Percentiles rank a stretch among this genome's conserved stretches.
phyloP scores from a whole-genome alignment of 2,888 invertebrate genomes.

The Athripsodes cinereus region DNA sequence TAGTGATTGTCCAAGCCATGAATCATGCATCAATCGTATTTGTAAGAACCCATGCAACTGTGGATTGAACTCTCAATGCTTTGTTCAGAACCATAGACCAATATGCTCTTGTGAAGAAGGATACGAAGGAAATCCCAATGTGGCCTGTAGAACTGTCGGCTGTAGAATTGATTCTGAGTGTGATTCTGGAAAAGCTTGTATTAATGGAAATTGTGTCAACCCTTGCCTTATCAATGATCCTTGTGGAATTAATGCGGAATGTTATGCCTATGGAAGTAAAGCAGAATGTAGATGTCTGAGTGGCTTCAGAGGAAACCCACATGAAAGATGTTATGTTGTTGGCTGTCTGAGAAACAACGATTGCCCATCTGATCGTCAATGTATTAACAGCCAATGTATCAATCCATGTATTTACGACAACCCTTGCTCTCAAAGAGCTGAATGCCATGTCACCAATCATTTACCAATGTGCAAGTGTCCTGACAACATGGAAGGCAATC shows the following conservation, averaged over 20 bases:
- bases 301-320: slow-evolving; percentile 76
- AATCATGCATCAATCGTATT: slow-evolving; percentile 80
- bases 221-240: slow-evolving; percentile 76
- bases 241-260: slow-evolving; percentile 79
- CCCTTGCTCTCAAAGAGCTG: slow-evolving; percentile 69
- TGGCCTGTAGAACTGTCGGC: slow-evolving; percentile 72
- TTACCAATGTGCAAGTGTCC: slow-evolving; percentile 82
- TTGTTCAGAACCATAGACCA: slow-evolving; percentile 76
- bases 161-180: slow-evolving; percentile 81
- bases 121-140: slow-evolving; percentile 81
- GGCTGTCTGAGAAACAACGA: slow-evolving; percentile 84
- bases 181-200: slow-evolving; percentile 73
- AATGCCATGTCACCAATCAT: slow-evolving; percentile 77
- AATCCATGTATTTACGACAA: slow-evolving; percentile 76
- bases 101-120: slow-evolving; percentile 81
- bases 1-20: slow-evolving; percentile 68
- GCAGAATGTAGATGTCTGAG: slow-evolving; percentile 75
- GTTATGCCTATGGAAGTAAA: slow-evolving; percentile 64
- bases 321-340: slow-evolving; percentile 66
- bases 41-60: slow-evolving; percentile 87
- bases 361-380: slow-evolving; percentile 79
- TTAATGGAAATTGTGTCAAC: slow-evolving; percentile 79
- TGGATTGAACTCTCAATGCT: slow-evolving; percentile 76
- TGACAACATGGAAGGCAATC: slow-evolving; percentile 68
- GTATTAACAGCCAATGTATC: slow-evolving; percentile 79